Evolutionary conservation across 2,797 vertebrate species (phyloP), one percentile per base, ranked within the genome.

Genomic region (Epinephelus awoara): DNA sequence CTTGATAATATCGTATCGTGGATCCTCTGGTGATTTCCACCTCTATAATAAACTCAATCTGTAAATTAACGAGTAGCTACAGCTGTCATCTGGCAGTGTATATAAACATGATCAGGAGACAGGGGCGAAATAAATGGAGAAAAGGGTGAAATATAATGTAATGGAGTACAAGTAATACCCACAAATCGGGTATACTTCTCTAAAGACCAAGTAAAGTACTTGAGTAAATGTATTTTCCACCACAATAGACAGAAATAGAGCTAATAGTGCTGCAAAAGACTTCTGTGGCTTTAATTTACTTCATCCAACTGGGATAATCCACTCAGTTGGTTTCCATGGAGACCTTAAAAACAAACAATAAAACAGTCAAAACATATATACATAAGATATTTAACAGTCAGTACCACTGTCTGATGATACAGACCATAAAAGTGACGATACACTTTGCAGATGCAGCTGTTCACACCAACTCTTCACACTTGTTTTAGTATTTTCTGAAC

Each of bases 361-460:
- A n/a, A 75, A 23, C 19, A 18, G 4, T 29, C 6, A 25, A 56
- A 17, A 2, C 50, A 17, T 9, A 66, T 6, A 23, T 21, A 9
- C 34, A 15, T 4, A 15, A 15, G 13, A n/a, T 42, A 42, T 42
- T 42, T 42, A 9, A 21, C 1, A 34, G 25, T 49, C 25, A 7
- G 17, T 44, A 1, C 9, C 13, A 15, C 18, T 50, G 54, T 75
- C 34, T 12, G 42, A 6, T 29, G 6, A n/a, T 4, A 42, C 7
- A 34, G 34, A 27, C 19, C 17, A 21, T 7, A 47, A 49, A 51
- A 54, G 38, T 62, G 34, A 84, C 21, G 21, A 12, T 67, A 38
- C 12, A n/a, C 56, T 73, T 58, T 56, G 44, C 29, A 72, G 27
- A 80, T 59, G 58, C 74, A 82, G 74, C 79, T 75, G 78, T 80